phyloP scores from a whole-genome alignment of 2,888 invertebrate genomes.

The Nomada fucata region DNA sequence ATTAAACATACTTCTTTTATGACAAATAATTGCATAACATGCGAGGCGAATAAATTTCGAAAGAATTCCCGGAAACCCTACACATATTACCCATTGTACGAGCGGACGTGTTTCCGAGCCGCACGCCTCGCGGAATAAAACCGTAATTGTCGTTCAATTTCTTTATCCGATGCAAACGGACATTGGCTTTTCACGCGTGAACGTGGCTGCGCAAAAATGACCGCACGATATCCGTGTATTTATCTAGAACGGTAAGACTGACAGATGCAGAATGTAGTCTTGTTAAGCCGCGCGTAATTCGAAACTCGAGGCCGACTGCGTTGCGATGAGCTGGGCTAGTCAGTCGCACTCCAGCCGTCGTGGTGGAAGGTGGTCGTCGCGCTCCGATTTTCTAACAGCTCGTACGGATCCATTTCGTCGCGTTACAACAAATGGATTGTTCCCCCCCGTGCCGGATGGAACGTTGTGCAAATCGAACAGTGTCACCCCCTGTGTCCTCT shows the following conservation, averaged over 20 bases:
- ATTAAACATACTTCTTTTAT: too few species aligned
- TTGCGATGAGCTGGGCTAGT: slow-evolving; percentile 40
- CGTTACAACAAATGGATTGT: slow-evolving; percentile 22
- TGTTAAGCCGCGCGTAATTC: slow-evolving; percentile 56
- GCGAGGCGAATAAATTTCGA: too few species aligned
- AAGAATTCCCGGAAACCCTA: too few species aligned
- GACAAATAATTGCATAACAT: too few species aligned
- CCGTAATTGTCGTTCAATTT: background rate
- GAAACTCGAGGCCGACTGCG: slow-evolving; percentile 51
- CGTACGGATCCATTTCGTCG: background rate
- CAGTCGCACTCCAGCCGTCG: slow-evolving; percentile 71
- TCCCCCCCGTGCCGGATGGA: slow-evolving; percentile 13
- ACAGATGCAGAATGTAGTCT: slow-evolving; percentile 39
- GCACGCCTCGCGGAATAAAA: too few species aligned
- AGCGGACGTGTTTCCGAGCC: too few species aligned
- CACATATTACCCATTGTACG: too few species aligned
- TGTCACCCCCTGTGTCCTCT: background rate
- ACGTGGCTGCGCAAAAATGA: background rate
- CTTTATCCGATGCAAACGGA: background rate
- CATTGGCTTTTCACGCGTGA: background rate
- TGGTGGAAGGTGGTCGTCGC: slow-evolving; percentile 39
- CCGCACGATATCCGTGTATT: slow-evolving; percentile 29
- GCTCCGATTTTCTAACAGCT: background rate
- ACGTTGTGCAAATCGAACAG: slow-evolving; percentile 28
- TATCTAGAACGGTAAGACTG: slow-evolving; percentile 24